phyloP scores from a whole-genome alignment of 2,797 vertebrate genomes.

The Oryzias sinensis region DNA sequence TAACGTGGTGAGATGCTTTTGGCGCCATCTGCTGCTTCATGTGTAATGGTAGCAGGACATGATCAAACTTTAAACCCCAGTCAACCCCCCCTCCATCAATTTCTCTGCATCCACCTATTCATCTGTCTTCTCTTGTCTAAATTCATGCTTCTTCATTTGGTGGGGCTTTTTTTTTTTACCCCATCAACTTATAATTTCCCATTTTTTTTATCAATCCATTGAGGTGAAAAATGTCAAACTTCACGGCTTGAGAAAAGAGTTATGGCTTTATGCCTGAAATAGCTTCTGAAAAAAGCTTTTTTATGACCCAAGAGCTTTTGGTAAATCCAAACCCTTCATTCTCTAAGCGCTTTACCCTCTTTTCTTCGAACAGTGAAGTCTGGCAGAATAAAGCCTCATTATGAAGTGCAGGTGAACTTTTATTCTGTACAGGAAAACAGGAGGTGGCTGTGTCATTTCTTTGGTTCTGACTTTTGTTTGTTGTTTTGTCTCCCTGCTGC shows the following conservation, averaged over 20 bases:
- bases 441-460: constrained; percentile 40
- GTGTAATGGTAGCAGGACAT: constrained; percentile 32
- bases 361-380: constrained; percentile 65
- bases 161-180: constrained; percentile 26
- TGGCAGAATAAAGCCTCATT: constrained; percentile 32
- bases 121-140: constrained; percentile 32
- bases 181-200: constrained; percentile 19
- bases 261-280: constrained; percentile 1
- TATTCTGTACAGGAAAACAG: constrained; percentile 31
- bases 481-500: constrained; percentile 69
- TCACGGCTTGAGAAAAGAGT: constrained; percentile 60
- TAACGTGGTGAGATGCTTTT: constrained; percentile 38
- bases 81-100: constrained; percentile 37
- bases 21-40: constrained; percentile 64
- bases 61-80: constrained; percentile 36
- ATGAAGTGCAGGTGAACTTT: constrained; percentile 11
- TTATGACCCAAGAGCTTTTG: not conserved
- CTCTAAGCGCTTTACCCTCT: constrained; percentile 24
- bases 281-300: constrained; percentile 3
- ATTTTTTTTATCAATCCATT: constrained; percentile 52
- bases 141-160: constrained; percentile 46
- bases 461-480: constrained; percentile 80
- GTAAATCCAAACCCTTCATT: constrained; percentile 12
- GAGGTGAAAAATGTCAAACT: constrained; percentile 53
- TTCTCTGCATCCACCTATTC: constrained; percentile 30